Evolutionary conservation across 1,140 invertebrate genomes (phyloP).

Genomic region (Aethina tumida): DNA sequence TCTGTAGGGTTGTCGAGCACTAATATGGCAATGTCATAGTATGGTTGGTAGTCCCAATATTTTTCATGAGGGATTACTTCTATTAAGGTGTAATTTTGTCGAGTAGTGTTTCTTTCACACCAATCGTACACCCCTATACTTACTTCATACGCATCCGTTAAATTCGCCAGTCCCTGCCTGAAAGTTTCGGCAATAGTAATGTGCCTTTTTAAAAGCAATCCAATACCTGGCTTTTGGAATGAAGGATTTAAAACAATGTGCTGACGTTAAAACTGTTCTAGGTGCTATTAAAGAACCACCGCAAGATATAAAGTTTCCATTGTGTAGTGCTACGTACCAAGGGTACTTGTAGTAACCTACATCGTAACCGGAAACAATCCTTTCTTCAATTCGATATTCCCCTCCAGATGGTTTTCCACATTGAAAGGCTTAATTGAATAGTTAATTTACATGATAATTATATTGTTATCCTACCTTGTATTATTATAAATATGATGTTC

Average conservation of each 20-base stretch:
- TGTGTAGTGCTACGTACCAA: conserved; percentile 19
- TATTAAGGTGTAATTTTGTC: conserved; percentile 5
- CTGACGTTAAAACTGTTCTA: conserved; percentile 19
- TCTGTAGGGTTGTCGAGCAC: conserved; percentile 6
- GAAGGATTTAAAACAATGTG: conserved; percentile 26
- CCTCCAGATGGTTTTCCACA: conserved; percentile 19
- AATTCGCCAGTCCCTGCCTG: conserved; percentile 8
- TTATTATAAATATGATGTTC: conserved; percentile 8
- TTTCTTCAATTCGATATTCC: conserved; percentile 13
- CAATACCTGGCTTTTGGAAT: no score
- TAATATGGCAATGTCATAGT: conserved; percentile 19
- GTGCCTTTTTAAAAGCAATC: no score
- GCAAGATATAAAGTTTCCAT: conserved; percentile 12
- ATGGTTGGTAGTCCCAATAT: conserved; percentile 14
- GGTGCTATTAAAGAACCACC: conserved; percentile 21
- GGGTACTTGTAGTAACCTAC: conserved; percentile 25
- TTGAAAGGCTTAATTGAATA: no score
- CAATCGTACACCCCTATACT: conserved; percentile 15
- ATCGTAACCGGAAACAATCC: conserved; percentile 23
- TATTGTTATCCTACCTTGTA: no score
- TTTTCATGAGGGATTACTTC: conserved; percentile 17
- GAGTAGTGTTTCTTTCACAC: conserved; percentile 11
- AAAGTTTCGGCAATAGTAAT: no score
- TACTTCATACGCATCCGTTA: conserved; percentile 12
- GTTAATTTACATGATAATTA: no score